Base-by-base conservation (phyloP, 1,140 invertebrate species). In the Drosophila tristis region DNA sequence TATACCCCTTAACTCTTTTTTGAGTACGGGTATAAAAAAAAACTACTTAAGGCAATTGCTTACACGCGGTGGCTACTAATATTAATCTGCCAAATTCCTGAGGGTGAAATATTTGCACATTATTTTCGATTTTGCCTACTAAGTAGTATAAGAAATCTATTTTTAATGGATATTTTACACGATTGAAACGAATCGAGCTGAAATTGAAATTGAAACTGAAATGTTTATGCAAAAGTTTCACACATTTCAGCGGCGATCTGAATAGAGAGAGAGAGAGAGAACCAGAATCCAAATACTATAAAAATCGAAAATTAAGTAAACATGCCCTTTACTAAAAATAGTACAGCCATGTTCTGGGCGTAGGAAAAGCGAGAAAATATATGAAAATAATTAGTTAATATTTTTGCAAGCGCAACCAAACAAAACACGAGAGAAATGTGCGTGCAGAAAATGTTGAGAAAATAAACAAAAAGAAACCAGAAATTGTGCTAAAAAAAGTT, bases 311-410 rank as follows among this genome's bases (percentile, higher is more conserved):
- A 76, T 87, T 82, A 87, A 79, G 71, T 64, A 76, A 76, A 79
- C 75, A 89, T 61, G 72, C 84, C 84, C 79, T 87, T 89, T 76
- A 50, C 78, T 86, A 87, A 82, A 82, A 87, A 86, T 86, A 85
- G 67, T 51, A 44, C 51, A 43, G 31, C 42, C 20, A 59, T 43
- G 6, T 42, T 39, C 61, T 53, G 45, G 58, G 39, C 15, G 61
- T 25, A 35, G 25, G 7, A 20, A 58, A 60, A 53, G 23, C n/a
- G 50, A 42, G 59, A 23, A 43, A 56, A 39, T n/a, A 39, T 42
- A 44, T 53, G 35, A 62, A 58, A 75, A 35, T 48, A 66, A 68
- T 71, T 81, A 81, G 78, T 75, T 78, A 65, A 80, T 61, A 68
- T 84, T 51, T 75, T 65, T 77, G 62, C 49, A 61, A 39, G 43